Evolutionary conservation across 2,797 vertebrate genomes (phyloP), one percentile per base, ranked within the genome.

Genomic region (Avahi laniger): DNA sequence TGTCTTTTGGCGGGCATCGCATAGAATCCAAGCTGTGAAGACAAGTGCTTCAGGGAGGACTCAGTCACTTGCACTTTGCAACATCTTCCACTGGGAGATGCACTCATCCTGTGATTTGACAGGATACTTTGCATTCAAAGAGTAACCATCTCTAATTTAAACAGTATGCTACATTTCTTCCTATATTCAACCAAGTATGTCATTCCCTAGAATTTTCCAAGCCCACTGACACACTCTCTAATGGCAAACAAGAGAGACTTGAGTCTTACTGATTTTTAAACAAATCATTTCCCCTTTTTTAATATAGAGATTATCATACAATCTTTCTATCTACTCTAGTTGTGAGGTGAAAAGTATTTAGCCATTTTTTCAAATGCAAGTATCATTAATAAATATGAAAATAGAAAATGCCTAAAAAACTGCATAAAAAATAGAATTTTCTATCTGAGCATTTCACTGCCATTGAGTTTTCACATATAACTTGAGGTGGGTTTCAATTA

Each of bases 61-160:
- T 73, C 11, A 46, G 43, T 38, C 61, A 91, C 83, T 75, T 94
- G 95, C 24, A 93, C 93, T 94, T 91, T 83, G 69, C 92, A 91
- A 80, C 80, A 93, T 54, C 79, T 83, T 96, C 92, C 83, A 92
- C 81, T 80, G 84, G 59, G 95, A 96, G 90, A 97, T 90, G 90
- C 80, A 80, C 75, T 95, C 84, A 92, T 72, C 54, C 83, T 92
- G 33, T 84, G 57, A 90, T 84, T 84, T 69, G 72, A 94, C 61
- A 84, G 67, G 52, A 92, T 65, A 75, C 28, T 86, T 65, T 61
- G n/a, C 41, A 59, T 54, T 96, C 79, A 65, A 91, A 96, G 75
- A 91, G 70, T n/a, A 96, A 84, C 57, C 93, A 95, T 17, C 43
- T 80, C 79, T 93, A 72, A 73, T 72, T 86, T 93, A 93, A 96